These are phyloP conservation scores for Flexamia atlantica DNA, from an alignment of 2,888 invertebrate species.

Conservation along the genomic window DNA sequence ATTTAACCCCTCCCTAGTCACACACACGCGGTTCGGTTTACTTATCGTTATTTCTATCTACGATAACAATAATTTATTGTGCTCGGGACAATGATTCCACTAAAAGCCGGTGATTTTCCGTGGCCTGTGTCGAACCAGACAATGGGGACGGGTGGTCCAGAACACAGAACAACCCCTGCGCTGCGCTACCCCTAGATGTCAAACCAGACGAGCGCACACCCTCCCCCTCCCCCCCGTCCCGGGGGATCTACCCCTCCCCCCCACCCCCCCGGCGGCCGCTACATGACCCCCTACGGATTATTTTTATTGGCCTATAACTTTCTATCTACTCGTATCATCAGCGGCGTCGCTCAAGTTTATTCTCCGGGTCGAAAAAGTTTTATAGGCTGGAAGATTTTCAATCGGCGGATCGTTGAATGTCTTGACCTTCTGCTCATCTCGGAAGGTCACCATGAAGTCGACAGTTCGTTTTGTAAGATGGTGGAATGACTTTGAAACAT, in stretches of 20 bases:
- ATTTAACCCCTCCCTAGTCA: no score
- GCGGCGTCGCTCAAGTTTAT: no score
- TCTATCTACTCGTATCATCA: not conserved
- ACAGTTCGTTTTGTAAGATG: no score
- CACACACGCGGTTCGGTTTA: conserved; percentile 1
- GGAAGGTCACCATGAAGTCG: no score
- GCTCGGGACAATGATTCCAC: not conserved
- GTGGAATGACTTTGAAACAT: no score
- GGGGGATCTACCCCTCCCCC: not conserved
- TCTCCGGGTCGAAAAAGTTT: no score
- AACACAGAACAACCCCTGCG: not conserved
- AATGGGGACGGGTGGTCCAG: conserved; percentile 13
- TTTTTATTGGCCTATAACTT: conserved; percentile 41
- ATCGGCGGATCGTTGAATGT: no score
- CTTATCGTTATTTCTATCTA: conserved; percentile 24
- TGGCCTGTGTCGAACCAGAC: not conserved
- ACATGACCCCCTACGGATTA: conserved; percentile 22
- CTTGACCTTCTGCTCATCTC: no score
- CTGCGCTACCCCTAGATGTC: conserved; percentile 1
- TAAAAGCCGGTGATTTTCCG: not conserved
- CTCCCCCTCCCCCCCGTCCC: not conserved
- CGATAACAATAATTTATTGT: conserved; percentile 28
- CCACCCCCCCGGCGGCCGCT: not conserved
- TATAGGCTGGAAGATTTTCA: no score
- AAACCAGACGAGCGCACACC: not conserved